A percentile compares a stretch with the other conserved stretches of the same genome.
These are phyloP conservation scores for Gisinianus flammeolus DNA, from an alignment of 2,888 invertebrate genomes.

Conservation along the genomic window DNA sequence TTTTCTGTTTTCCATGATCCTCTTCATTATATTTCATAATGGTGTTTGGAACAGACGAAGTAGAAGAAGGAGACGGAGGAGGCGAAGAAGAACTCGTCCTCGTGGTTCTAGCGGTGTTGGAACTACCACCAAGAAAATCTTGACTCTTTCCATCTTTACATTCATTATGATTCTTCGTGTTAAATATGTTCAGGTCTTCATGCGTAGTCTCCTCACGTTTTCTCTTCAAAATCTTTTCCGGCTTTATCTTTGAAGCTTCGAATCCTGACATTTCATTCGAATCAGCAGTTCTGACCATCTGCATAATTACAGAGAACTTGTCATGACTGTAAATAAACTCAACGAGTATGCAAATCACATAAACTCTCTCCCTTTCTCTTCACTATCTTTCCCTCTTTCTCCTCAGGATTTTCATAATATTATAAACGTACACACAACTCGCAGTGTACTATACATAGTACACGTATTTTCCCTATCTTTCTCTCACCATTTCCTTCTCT, in stretches of 20 bases:
- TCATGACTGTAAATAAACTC: constrained; percentile 40
- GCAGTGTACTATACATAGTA: neutral
- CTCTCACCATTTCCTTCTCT: neutral
- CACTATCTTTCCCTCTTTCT: constrained; percentile 8
- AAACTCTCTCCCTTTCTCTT: constrained; percentile 17
- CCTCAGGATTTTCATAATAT: constrained; percentile 1
- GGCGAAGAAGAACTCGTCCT: too few species aligned
- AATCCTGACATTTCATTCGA: constrained; percentile 34
- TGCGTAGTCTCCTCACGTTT: constrained; percentile 41
- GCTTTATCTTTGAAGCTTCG: constrained; percentile 60
- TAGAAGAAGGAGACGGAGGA: neutral
- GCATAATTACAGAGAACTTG: constrained; percentile 38
- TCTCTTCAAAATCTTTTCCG: constrained; percentile 48
- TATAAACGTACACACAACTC: neutral
- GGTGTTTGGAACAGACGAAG: neutral
- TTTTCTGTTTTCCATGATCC: constrained; percentile 19
- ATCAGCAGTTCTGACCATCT: constrained; percentile 39
- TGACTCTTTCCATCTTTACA: constrained; percentile 35
- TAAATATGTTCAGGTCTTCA: constrained; percentile 39
- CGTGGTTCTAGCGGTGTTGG: neutral
- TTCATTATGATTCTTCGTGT: constrained; percentile 34
- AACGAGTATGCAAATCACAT: constrained; percentile 37
- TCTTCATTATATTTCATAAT: constrained; percentile 3
- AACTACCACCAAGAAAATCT: constrained; percentile 12
- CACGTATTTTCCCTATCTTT: neutral